These are phyloP conservation scores for Sphyrna mokarran DNA, from an alignment of 2,113 vertebrate genomes.

Conservation along the genomic window DNA sequence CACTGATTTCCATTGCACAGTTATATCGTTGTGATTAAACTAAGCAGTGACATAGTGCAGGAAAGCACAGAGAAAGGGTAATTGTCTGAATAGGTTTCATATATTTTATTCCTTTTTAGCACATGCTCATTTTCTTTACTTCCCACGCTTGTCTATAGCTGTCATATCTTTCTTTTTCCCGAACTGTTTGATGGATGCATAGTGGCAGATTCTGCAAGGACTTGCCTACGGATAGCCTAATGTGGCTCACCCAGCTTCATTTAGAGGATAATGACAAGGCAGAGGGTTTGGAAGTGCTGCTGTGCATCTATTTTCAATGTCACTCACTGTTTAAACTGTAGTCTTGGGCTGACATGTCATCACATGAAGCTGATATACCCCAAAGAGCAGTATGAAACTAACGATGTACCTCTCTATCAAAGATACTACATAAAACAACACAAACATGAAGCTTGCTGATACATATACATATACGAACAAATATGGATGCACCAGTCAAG, in stretches of 20 bases:
- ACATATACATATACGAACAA: neutral
- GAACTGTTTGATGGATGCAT: slow-evolving; percentile 4
- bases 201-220: slow-evolving; percentile 3
- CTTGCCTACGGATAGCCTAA: neutral
- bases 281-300: neutral
- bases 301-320: neutral
- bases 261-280: slow-evolving; percentile 29
- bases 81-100: slow-evolving; percentile 14
- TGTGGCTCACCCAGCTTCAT: slow-evolving; percentile 16
- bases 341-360: neutral
- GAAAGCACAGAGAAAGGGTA: neutral
- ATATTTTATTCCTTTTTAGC: slow-evolving; percentile 1
- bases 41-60: slow-evolving; percentile 11
- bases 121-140: neutral
- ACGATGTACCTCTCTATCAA: slow-evolving; percentile 8
- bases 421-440: neutral
- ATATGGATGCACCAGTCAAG: too few species aligned
- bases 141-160: slow-evolving; percentile 25
- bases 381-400: neutral
- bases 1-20: neutral
- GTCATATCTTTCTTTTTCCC: slow-evolving; percentile 20
- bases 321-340: neutral
- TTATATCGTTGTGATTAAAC: slow-evolving; percentile 12
- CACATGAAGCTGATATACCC: too few species aligned
- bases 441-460: neutral